Conservation (phyloP, 2,113 vertebrate species). For the Octodon degus region DNA sequence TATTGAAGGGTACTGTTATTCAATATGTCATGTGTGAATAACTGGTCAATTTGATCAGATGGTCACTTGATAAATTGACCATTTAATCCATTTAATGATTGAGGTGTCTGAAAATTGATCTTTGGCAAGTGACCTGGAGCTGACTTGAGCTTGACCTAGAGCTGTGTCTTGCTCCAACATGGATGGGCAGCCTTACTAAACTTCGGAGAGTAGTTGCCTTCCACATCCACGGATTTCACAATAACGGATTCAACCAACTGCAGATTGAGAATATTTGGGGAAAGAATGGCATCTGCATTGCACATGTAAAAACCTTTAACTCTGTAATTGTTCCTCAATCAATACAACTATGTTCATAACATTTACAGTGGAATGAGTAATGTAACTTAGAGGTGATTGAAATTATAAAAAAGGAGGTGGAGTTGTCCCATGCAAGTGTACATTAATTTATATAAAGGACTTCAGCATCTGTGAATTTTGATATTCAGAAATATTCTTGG, state of each 20-base stretch:
- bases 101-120: background rate
- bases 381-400: background rate
- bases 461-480: background rate
- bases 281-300: background rate
- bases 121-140: background rate
- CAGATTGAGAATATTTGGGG: background rate
- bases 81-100: conserved; percentile 43
- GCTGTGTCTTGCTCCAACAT: background rate
- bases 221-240: too few relatives aligned
- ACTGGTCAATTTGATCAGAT: background rate
- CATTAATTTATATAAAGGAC: background rate
- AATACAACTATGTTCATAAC: background rate
- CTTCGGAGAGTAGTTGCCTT: background rate
- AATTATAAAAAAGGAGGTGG: background rate
- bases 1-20: background rate
- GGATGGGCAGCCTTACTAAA: background rate
- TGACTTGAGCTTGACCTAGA: too few relatives aligned
- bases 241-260: background rate
- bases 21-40: conserved; percentile 1
- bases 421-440: background rate
- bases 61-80: background rate
- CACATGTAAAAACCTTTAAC: background rate
- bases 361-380: background rate
- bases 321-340: background rate
- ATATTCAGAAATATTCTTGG: background rate